phyloP scores from a whole-genome alignment of 2,888 invertebrate species.

The Mactromeris polynyma region DNA sequence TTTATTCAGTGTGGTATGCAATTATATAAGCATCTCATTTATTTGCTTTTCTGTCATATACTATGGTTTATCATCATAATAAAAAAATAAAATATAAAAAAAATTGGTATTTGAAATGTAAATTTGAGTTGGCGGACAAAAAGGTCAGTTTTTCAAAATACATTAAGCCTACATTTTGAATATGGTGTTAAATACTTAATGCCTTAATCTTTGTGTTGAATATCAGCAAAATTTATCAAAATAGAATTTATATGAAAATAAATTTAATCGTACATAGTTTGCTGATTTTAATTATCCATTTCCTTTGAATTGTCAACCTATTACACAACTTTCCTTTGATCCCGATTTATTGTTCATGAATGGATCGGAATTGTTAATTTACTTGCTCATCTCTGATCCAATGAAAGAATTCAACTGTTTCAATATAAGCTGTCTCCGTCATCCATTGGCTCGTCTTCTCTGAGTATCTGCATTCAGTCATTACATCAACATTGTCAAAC shows the following conservation, averaged over 20 bases:
- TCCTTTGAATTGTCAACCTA: neutral
- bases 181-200: neutral
- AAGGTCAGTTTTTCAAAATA: neutral
- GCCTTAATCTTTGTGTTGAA: neutral
- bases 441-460: no score
- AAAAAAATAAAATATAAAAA: neutral
- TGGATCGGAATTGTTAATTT: neutral
- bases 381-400: no score
- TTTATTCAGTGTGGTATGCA: slow-evolving; percentile 11
- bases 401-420: no score
- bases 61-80: neutral
- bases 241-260: neutral
- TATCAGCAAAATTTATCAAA: neutral
- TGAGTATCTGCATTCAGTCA: no score
- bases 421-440: no score
- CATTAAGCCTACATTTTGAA: neutral
- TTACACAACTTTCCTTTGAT: neutral
- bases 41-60: neutral
- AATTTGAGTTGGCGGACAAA: neutral
- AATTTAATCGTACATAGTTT: neutral
- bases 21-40: neutral
- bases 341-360: neutral
- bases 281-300: neutral
- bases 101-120: neutral
- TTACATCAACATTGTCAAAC: no score